A percentile compares a stretch with the other conserved stretches of the same genome.
These are phyloP conservation scores for Temnothorax ravouxi DNA, from an alignment of 2,888 invertebrate species.

Conservation along the genomic window DNA sequence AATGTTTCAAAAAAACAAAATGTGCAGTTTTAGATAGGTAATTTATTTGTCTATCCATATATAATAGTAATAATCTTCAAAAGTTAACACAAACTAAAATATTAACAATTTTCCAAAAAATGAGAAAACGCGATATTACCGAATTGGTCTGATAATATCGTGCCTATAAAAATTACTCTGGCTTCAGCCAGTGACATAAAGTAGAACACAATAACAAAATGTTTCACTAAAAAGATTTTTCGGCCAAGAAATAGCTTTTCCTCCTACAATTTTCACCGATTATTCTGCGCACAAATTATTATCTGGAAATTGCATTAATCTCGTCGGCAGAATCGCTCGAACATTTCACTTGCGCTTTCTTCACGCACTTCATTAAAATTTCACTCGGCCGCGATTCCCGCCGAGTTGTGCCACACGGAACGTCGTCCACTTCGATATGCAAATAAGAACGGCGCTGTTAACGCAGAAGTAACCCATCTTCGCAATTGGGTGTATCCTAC, in stretches of 20 bases:
- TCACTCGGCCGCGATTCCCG: not conserved
- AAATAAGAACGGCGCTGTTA: slow-evolving; percentile 9
- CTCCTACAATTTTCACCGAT: not conserved
- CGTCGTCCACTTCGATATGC: slow-evolving; percentile 18
- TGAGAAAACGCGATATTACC: too few species aligned
- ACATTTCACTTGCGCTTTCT: slow-evolving; percentile 41
- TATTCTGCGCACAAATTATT: not conserved
- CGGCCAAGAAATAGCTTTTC: not conserved
- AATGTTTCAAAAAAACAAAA: too few species aligned
- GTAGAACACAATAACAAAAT: too few species aligned
- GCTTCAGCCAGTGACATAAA: too few species aligned
- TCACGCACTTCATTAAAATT: slow-evolving; percentile 35
- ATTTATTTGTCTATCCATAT: too few species aligned
- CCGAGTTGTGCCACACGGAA: not conserved
- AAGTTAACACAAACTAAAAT: too few species aligned
- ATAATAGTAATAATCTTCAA: too few species aligned
- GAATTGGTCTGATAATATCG: too few species aligned
- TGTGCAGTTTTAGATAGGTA: too few species aligned
- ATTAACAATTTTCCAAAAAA: too few species aligned
- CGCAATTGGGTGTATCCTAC: slow-evolving; percentile 76
- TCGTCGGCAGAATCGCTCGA: not conserved
- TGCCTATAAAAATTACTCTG: too few species aligned
- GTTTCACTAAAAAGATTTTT: not conserved
- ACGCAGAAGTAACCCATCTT: slow-evolving; percentile 70
- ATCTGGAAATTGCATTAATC: slow-evolving; percentile 3